Evolutionary conservation across 2,797 vertebrate species (phyloP).

Genomic region (Betta splendens): DNA sequence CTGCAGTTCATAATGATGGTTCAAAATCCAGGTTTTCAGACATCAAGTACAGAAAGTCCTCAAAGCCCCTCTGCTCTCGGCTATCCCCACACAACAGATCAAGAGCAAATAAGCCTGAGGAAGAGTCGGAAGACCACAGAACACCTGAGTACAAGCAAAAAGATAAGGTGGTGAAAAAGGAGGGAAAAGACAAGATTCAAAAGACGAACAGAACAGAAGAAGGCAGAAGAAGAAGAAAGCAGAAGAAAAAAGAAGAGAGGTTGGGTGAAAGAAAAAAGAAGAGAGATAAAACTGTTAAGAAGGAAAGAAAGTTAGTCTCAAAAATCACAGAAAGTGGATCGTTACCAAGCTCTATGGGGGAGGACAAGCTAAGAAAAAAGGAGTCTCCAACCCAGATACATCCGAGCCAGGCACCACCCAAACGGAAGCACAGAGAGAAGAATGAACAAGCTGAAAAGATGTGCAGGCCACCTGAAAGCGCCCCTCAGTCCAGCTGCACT

Average conservation of each 20-base stretch:
- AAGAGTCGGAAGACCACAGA: slow-evolving; percentile 61
- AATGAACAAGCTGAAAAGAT: slow-evolving; percentile 43
- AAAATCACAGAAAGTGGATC: slow-evolving; percentile 39
- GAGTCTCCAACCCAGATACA: slow-evolving; percentile 17
- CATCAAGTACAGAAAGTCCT: slow-evolving; percentile 66
- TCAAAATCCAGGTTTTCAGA: slow-evolving; percentile 57
- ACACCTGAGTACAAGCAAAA: slow-evolving; percentile 64
- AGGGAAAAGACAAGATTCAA: slow-evolving; percentile 55
- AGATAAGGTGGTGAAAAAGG: slow-evolving; percentile 61
- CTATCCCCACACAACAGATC: slow-evolving; percentile 48
- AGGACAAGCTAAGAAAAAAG: slow-evolving; percentile 31
- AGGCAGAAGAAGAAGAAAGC: slow-evolving; percentile 69
- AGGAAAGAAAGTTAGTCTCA: slow-evolving; percentile 45
- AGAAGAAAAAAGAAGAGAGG: slow-evolving; percentile 68
- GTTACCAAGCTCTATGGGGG: slow-evolving; percentile 21
- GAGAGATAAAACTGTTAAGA: slow-evolving; percentile 59
- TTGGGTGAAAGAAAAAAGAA: slow-evolving; percentile 63
- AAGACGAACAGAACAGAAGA: slow-evolving; percentile 51
- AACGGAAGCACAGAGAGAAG: slow-evolving; percentile 66
- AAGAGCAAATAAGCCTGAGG: slow-evolving; percentile 58
- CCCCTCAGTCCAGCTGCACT: slow-evolving; percentile 34
- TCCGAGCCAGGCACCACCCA: slow-evolving; percentile 29
- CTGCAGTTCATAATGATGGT: slow-evolving; percentile 22
- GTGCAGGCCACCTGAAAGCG: slow-evolving; percentile 20
- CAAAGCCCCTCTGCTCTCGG: slow-evolving; percentile 51